phyloP scores from a whole-genome alignment of 2,113 vertebrate species.

The Odontophorus gujanensis region DNA sequence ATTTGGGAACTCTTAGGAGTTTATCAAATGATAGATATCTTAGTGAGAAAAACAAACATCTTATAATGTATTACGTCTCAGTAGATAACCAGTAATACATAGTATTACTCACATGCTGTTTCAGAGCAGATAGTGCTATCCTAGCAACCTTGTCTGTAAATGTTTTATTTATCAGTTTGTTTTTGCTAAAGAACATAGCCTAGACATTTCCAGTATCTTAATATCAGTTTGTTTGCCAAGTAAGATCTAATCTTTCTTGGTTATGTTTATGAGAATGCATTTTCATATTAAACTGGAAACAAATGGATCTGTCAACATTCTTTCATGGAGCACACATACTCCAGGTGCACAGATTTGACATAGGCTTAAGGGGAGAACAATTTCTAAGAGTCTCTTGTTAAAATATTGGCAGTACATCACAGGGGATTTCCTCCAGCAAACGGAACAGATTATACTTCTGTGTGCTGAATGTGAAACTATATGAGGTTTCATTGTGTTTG shows the following conservation, averaged over 20 bases:
- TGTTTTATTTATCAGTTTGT: background rate
- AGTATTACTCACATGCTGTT: background rate
- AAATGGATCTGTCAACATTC: background rate
- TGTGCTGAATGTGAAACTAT: conserved; percentile 34
- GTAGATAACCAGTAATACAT: background rate
- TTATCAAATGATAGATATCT: background rate
- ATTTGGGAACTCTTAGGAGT: background rate
- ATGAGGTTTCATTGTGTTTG: background rate
- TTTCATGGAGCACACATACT: background rate
- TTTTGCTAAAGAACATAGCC: background rate
- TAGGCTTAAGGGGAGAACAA: conserved; percentile 36
- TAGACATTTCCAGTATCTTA: conserved; percentile 10
- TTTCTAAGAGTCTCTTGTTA: conserved; percentile 37
- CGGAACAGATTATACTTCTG: conserved; percentile 31
- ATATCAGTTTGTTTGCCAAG: background rate
- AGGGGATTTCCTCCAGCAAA: conserved; percentile 52
- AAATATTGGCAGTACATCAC: conserved; percentile 55
- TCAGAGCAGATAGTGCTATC: background rate
- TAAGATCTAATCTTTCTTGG: background rate
- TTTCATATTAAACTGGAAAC: conserved; percentile 28
- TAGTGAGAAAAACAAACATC: background rate
- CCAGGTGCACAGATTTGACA: conserved; percentile 11
- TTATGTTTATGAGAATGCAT: background rate
- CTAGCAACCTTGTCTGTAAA: background rate
- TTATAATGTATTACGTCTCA: background rate